Conservation (phyloP, 2,888 invertebrate genomes). For the Ischnus inquisitorius region DNA sequence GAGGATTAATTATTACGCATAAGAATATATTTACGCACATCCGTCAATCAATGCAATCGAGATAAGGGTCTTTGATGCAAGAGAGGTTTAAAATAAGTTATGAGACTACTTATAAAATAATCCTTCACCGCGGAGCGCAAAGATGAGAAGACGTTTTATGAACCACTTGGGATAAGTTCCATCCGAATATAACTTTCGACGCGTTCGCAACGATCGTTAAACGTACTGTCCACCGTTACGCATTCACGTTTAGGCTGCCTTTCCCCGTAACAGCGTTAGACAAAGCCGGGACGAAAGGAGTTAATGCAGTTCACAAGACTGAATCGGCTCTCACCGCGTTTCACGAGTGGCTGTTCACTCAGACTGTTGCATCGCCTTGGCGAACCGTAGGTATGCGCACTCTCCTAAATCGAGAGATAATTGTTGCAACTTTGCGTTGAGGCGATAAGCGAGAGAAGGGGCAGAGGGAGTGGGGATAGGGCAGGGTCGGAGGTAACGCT, state of each 20-base stretch:
- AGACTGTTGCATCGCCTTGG: slow-evolving; percentile 4
- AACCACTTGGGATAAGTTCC: too few relatives aligned
- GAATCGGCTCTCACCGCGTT: neutral
- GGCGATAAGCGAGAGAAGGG: neutral
- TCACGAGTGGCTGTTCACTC: slow-evolving; percentile 6
- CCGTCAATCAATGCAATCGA: neutral
- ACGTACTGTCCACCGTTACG: neutral
- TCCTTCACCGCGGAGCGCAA: too few relatives aligned
- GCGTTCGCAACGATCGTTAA: neutral
- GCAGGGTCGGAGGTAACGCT: neutral
- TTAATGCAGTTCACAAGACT: slow-evolving; percentile 1
- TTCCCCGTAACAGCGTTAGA: neutral
- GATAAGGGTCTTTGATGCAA: neutral
- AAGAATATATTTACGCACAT: neutral
- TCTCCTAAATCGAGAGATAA: slow-evolving; percentile 22
- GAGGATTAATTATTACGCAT: neutral
- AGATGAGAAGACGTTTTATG: too few relatives aligned
- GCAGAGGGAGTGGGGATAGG: neutral
- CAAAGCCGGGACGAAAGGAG: slow-evolving; percentile 10
- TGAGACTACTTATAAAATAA: too few relatives aligned
- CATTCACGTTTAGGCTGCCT: neutral
- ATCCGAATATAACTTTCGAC: too few relatives aligned
- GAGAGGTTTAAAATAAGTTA: neutral
- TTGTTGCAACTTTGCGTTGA: slow-evolving; percentile 35
- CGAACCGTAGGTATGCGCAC: neutral